Conservation (phyloP, 1,140 invertebrate genomes). For the Lepeophtheirus salmonis region DNA sequence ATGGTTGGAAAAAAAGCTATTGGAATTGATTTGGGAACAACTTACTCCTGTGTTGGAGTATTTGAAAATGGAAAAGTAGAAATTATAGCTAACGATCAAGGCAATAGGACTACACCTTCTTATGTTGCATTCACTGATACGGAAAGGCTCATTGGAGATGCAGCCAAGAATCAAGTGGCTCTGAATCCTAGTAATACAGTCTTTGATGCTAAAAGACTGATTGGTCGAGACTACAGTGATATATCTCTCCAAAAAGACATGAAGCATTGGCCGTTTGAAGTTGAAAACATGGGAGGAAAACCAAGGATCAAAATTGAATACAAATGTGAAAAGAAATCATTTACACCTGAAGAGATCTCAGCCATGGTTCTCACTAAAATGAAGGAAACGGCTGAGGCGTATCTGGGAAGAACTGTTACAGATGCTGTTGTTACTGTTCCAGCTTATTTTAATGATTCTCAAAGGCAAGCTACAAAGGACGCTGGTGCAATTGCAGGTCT, state of each 20-base stretch:
- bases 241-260: conserved; percentile 42
- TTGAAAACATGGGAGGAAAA: conserved; percentile 43
- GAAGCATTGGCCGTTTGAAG: conserved; percentile 59
- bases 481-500: too few relatives aligned
- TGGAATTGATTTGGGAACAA: conserved; percentile 28
- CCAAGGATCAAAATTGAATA: conserved; percentile 53
- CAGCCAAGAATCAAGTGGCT: conserved; percentile 66
- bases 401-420: conserved; percentile 69
- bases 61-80: conserved; percentile 85
- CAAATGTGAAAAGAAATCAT: conserved; percentile 72
- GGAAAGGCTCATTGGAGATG: conserved; percentile 88
- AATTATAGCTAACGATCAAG: too few relatives aligned
- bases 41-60: conserved; percentile 28
- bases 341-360: conserved; percentile 84
- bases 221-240: conserved; percentile 33
- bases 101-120: conserved; percentile 87
- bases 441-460: too few relatives aligned
- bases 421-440: conserved; percentile 27
- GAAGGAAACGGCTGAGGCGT: too few relatives aligned
- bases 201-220: conserved; percentile 33
- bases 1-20: too few relatives aligned
- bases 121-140: conserved; percentile 95
- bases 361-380: too few relatives aligned
- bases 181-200: conserved; percentile 31
- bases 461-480: too few relatives aligned